A percentile compares a stretch with the other conserved stretches of the same genome.
Evolutionary conservation across 2,888 invertebrate genomes (phyloP).

Genomic region (Netelia virgata): DNA sequence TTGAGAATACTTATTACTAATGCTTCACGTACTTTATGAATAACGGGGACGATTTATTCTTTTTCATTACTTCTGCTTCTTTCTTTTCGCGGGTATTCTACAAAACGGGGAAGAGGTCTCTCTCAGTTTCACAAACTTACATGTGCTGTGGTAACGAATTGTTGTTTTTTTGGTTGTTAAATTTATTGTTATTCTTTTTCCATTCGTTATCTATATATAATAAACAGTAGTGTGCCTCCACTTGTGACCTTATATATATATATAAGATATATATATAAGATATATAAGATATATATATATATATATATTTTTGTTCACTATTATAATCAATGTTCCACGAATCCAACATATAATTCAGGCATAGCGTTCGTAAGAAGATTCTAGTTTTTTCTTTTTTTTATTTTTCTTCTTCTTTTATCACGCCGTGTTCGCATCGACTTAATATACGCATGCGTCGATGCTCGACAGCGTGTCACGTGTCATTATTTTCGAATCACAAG

Average conservation of each 20-base stretch:
- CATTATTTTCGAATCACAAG: slow-evolving; percentile 49
- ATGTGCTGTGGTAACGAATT: slow-evolving; percentile 55
- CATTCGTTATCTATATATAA: slow-evolving; percentile 33
- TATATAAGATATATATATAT: no score
- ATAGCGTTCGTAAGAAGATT: background rate
- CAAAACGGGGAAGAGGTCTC: slow-evolving; percentile 31
- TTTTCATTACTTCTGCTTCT: slow-evolving; percentile 11
- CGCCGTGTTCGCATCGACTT: background rate
- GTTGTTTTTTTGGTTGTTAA: background rate
- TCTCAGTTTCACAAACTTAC: slow-evolving; percentile 50
- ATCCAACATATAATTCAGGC: slow-evolving; percentile 14
- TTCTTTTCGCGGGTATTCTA: slow-evolving; percentile 45
- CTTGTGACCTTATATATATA: slow-evolving; percentile 27
- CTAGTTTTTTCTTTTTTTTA: background rate
- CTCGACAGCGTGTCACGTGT: background rate
- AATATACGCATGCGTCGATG: background rate
- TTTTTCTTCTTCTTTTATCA: background rate
- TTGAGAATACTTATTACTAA: slow-evolving; percentile 48
- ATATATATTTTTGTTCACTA: background rate
- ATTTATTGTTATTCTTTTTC: background rate
- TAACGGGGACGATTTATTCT: slow-evolving; percentile 35
- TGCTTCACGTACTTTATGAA: slow-evolving; percentile 45
- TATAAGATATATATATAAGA: no score
- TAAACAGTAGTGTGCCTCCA: slow-evolving; percentile 39
- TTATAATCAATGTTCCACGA: background rate